phyloP scores from a whole-genome alignment of 2,888 invertebrate species.

The Cephus spinipes region DNA sequence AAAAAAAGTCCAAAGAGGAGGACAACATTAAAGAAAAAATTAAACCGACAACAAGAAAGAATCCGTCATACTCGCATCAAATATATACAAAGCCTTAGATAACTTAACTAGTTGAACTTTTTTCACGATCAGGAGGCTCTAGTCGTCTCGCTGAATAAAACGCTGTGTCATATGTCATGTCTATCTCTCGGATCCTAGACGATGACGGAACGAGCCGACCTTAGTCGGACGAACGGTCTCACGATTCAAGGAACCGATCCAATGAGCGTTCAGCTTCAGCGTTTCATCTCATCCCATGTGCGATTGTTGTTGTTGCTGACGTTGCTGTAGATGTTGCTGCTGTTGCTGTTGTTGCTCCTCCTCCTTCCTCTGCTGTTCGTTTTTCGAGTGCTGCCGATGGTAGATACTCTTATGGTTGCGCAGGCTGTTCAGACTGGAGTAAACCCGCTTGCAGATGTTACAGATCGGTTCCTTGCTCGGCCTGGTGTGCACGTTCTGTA shows the following conservation, averaged over 20 bases:
- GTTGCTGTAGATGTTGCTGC: conserved; percentile 33
- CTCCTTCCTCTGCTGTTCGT: conserved; percentile 79
- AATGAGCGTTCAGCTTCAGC: neutral
- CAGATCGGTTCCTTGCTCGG: conserved; percentile 91
- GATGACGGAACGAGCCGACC: neutral
- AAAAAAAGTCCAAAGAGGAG: neutral
- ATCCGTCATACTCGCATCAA: conserved; percentile 5
- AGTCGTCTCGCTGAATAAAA: conserved; percentile 28
- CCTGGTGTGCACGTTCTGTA: conserved; percentile 92
- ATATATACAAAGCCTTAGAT: neutral
- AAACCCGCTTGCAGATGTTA: conserved; percentile 92
- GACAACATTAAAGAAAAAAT: neutral
- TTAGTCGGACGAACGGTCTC: too few relatives aligned
- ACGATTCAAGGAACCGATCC: neutral
- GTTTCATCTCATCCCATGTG: conserved; percentile 46
- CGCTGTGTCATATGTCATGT: neutral
- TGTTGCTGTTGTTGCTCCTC: conserved; percentile 63
- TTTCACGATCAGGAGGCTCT: conserved; percentile 43
- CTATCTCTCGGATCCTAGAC: neutral
- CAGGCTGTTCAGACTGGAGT: conserved; percentile 91
- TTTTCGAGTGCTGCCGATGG: conserved; percentile 75
- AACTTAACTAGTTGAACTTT: conserved; percentile 33
- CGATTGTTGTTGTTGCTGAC: conserved; percentile 43
- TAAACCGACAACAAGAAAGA: neutral
- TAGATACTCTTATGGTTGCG: conserved; percentile 94